phyloP scores from a whole-genome alignment of 2,888 invertebrate genomes.

The Euzetes globulus region DNA sequence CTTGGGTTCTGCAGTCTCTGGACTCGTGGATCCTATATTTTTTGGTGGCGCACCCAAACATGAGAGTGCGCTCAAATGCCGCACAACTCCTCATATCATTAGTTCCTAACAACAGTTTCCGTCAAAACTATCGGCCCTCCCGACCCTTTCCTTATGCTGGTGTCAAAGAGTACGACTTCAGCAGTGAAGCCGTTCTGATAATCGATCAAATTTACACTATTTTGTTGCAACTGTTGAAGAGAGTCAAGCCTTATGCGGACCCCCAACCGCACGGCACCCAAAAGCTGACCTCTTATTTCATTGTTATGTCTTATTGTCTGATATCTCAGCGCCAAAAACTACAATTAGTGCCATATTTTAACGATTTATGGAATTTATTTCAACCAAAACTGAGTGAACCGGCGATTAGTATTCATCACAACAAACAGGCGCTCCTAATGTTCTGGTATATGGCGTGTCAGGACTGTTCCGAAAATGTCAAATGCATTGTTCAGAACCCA shows the following conservation, averaged over 20 bases:
- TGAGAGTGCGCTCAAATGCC: constrained; percentile 78
- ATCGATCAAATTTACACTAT: constrained; percentile 35
- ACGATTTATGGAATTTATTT: constrained; percentile 86
- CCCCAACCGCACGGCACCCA: constrained; percentile 69
- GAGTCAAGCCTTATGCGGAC: constrained; percentile 42
- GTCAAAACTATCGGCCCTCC: constrained; percentile 65
- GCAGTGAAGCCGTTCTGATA: constrained; percentile 33
- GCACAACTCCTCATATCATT: constrained; percentile 79
- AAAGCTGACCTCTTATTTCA: constrained; percentile 86
- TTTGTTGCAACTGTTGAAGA: constrained; percentile 33
- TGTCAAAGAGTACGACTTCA: constrained; percentile 32
- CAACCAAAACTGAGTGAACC: constrained; percentile 91
- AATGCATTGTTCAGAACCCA: constrained; percentile 74
- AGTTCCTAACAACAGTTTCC: constrained; percentile 81
- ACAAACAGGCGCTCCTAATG: constrained; percentile 81
- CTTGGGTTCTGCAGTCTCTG: constrained; percentile 84
- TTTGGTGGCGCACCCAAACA: constrained; percentile 72
- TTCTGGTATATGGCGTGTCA: constrained; percentile 90
- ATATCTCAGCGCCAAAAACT: constrained; percentile 82
- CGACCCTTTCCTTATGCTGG: constrained; percentile 29
- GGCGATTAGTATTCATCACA: constrained; percentile 86
- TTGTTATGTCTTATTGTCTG: constrained; percentile 82
- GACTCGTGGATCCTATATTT: constrained; percentile 86
- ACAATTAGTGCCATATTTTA: constrained; percentile 87
- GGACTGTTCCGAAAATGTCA: constrained; percentile 87